These are phyloP conservation scores for Dynastes hyllus DNA, from an alignment of 2,888 invertebrate genomes.

Conservation along the genomic window DNA sequence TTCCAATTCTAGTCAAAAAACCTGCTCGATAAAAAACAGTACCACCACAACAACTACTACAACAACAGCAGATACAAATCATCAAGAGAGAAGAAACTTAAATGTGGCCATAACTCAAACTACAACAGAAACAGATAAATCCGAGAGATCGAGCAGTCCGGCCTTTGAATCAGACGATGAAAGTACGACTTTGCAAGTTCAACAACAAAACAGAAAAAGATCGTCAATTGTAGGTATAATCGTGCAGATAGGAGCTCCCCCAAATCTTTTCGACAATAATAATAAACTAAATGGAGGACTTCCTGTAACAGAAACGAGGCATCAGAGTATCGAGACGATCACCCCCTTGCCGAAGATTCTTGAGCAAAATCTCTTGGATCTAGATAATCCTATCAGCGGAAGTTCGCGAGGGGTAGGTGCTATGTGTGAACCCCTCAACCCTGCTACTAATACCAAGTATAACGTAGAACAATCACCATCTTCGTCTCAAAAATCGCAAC, in stretches of 20 bases:
- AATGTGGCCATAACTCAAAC: constrained; percentile 58
- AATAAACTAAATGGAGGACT: constrained; percentile 75
- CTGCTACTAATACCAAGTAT: constrained; percentile 53
- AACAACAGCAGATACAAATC: constrained; percentile 61
- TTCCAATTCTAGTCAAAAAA: constrained; percentile 77
- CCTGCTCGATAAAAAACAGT: constrained; percentile 76
- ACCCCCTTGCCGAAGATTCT: constrained; percentile 76
- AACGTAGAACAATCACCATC: constrained; percentile 70
- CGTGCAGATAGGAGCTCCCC: constrained; percentile 78
- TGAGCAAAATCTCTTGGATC: constrained; percentile 78
- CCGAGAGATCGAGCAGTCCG: constrained; percentile 91
- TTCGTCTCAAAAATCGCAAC: constrained; percentile 73
- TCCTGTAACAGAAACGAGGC: constrained; percentile 65
- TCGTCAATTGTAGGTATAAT: constrained; percentile 81
- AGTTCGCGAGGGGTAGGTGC: constrained; percentile 62
- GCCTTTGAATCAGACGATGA: constrained; percentile 97
- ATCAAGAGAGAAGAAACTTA: constrained; percentile 61
- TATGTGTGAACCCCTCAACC: constrained; percentile 59
- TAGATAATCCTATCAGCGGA: constrained; percentile 71
- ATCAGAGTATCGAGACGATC: constrained; percentile 53
- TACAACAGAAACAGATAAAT: constrained; percentile 74
- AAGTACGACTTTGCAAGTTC: constrained; percentile 74
- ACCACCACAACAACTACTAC: constrained; percentile 75
- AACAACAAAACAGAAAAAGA: constrained; percentile 73
- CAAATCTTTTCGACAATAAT: constrained; percentile 71